Evolutionary conservation across 2,113 vertebrate species (phyloP).

Genomic region (Agelaius phoeniceus): DNA sequence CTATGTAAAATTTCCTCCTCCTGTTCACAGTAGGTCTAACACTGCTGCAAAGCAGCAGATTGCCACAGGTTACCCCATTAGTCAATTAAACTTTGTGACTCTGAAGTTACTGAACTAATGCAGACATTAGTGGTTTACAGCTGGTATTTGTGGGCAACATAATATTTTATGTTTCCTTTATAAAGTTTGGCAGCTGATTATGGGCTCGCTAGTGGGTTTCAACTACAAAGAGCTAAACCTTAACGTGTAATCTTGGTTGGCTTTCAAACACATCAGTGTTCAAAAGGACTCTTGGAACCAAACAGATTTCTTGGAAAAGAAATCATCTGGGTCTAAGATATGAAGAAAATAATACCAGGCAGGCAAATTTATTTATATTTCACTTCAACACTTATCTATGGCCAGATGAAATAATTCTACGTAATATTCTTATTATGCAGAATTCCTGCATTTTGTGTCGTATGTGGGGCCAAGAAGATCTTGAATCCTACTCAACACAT

Average conservation of each 20-base stretch:
- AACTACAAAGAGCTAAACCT: slow-evolving; percentile 38
- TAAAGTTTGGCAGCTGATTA: slow-evolving; percentile 50
- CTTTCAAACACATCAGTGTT: neutral
- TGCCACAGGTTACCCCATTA: slow-evolving; percentile 46
- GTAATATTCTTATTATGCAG: neutral
- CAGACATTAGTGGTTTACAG: slow-evolving; percentile 52
- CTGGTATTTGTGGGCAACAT: slow-evolving; percentile 53
- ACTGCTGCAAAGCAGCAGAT: neutral
- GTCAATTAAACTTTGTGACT: slow-evolving; percentile 21
- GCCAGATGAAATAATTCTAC: neutral
- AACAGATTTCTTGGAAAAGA: neutral
- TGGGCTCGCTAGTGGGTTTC: slow-evolving; percentile 24
- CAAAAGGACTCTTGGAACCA: neutral
- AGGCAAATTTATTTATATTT: neutral
- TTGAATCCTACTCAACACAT: neutral
- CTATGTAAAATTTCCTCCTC: neutral
- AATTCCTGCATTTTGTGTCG: neutral
- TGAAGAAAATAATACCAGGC: neutral
- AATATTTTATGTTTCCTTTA: slow-evolving; percentile 60
- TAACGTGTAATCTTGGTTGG: slow-evolving; percentile 15
- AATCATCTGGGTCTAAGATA: neutral
- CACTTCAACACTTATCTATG: neutral
- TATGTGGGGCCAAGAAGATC: accelerated
- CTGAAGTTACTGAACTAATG: slow-evolving; percentile 21
- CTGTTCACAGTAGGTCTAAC: neutral